Evolutionary conservation across 2,113 vertebrate genomes (phyloP), one percentile per base, ranked within the genome.

Genomic region (Collichthys lucidus): DNA sequence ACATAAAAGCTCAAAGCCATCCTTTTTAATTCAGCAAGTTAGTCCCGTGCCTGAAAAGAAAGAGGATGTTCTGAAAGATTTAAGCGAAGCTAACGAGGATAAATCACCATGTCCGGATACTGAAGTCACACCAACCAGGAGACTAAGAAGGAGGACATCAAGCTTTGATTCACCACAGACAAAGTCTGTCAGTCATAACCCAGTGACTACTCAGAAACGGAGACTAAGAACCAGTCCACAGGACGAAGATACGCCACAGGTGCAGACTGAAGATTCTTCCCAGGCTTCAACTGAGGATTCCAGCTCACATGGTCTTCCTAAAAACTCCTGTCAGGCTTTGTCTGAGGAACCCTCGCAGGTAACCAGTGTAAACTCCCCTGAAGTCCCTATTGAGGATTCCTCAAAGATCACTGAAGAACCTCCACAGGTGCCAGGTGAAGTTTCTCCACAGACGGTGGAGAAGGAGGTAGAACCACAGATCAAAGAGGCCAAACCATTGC

Each of bases 21-120:
- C 95, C 20, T 93, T 95, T 88, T 90, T 94, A 74, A 92, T 95
- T 84, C 93, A 94, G 50, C 85, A 94, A 69, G 86, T 94, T 19
- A 87, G 89, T 74, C 89, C 89, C 4, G 77, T 82, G 49, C 24
- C 85, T 77, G 93, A 91, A 74, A 89, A 87, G 66, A 90, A 84
- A 74, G 93, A 94, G 12, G 86, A 90, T 16, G 47, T 59, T 46
- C 6, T 49, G 9, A 94, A 88, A 86, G 88, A 90, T n/a, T 74
- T 40, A 31, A 67, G 53, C 60, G 92, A 88, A 74, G 68, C 57
- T 60, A 69, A 70, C 70, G 90, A 93, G 83, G 92, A 93, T 49
- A 87, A 75, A n/a, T 60, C 46, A 10, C 46, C 75, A 12, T 40
- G 40, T 81, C 3, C 40, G 29, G 87, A 91, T 76, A 52, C 62